Conservation (phyloP, 1,140 invertebrate genomes). For the Oncopodura yosiiana region DNA sequence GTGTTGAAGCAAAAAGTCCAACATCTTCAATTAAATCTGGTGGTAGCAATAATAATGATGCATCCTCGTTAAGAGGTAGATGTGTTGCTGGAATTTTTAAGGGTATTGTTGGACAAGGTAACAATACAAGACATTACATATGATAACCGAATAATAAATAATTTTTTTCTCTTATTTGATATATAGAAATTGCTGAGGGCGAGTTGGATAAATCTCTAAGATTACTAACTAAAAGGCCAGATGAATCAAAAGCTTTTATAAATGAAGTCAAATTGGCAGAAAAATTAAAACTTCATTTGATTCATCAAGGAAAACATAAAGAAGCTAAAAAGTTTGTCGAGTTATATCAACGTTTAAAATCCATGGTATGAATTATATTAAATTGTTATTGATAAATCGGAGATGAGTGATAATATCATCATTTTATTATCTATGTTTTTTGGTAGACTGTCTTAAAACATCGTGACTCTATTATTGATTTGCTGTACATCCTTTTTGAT, state of each 20-base stretch:
- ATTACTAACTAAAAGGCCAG: neutral
- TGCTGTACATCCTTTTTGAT: constrained; percentile 29
- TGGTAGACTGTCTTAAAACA: constrained; percentile 21
- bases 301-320: constrained; percentile 12
- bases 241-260: neutral
- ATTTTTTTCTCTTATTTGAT: neutral
- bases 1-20: neutral
- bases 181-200: constrained; percentile 2
- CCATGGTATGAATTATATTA: constrained; percentile 6
- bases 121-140: neutral
- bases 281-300: constrained; percentile 24
- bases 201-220: neutral
- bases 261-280: constrained; percentile 20
- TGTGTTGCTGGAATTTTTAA: neutral
- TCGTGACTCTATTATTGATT: constrained; percentile 18
- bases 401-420: neutral
- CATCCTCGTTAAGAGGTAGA: neutral
- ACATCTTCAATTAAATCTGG: neutral
- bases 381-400: neutral
- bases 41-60: too few species aligned
- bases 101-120: constrained; percentile 3
- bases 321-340: constrained; percentile 17
- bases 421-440: constrained; percentile 5
- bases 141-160: too few species aligned
- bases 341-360: constrained; percentile 16